These are phyloP conservation scores for Cactoblastis cactorum DNA, from an alignment of 2,888 invertebrate species.

Conservation along the genomic window DNA sequence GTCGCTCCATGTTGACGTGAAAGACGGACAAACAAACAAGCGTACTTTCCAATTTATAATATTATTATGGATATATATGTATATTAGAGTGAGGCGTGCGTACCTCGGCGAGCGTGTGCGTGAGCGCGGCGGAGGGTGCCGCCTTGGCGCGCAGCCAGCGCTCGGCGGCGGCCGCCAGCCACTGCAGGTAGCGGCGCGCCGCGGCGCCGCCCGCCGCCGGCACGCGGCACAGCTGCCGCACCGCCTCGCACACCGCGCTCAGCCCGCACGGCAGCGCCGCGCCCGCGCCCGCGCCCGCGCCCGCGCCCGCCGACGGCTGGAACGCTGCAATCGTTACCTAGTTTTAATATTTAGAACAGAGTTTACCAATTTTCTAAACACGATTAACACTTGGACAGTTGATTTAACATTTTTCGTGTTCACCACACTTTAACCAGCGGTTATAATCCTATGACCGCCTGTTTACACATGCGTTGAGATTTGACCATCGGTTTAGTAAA, in stretches of 20 bases:
- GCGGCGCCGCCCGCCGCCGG: constrained; percentile 82
- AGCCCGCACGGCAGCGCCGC: constrained; percentile 53
- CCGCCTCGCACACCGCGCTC: constrained; percentile 85
- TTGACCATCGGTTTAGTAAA: too few species aligned
- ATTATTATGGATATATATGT: too few species aligned
- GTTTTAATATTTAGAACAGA: too few species aligned
- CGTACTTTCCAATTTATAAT: not conserved
- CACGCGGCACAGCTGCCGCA: constrained; percentile 87
- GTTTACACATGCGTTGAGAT: too few species aligned
- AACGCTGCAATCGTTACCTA: constrained; percentile 43
- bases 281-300: constrained; percentile 32
- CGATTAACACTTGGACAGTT: too few species aligned
- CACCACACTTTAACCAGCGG: too few species aligned
- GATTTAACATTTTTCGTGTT: too few species aligned
- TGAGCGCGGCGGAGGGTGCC: constrained; percentile 65
- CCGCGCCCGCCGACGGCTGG: constrained; percentile 36
- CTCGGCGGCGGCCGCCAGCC: constrained; percentile 82
- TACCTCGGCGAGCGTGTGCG: constrained; percentile 90
- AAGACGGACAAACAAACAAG: too few species aligned
- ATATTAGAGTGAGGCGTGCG: constrained; percentile 10
- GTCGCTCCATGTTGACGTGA: too few species aligned
- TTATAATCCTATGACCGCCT: too few species aligned
- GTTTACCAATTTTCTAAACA: too few species aligned
- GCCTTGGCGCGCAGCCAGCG: constrained; percentile 60
- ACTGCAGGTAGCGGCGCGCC: constrained; percentile 83